These are phyloP conservation scores for Xestia sexstrigata DNA, from an alignment of 2,888 invertebrate species.

Conservation along the genomic window DNA sequence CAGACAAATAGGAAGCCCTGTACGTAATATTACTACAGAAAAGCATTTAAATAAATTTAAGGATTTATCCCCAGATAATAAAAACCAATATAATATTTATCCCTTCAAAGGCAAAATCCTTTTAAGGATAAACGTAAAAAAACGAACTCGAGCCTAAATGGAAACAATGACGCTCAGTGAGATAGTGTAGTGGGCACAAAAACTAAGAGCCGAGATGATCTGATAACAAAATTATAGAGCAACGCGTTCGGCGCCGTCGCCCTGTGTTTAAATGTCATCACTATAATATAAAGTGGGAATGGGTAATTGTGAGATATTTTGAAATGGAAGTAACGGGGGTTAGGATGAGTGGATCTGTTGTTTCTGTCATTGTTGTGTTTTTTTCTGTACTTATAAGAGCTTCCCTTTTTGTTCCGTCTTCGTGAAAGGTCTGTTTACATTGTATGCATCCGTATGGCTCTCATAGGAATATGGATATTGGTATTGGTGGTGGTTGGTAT, in stretches of 20 bases:
- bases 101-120: conserved; percentile 9
- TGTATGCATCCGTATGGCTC: background rate
- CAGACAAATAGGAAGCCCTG: background rate
- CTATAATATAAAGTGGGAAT: conserved; percentile 60
- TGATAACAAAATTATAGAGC: conserved; percentile 83
- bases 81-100: conserved; percentile 14
- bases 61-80: background rate
- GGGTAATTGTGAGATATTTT: conserved; percentile 60
- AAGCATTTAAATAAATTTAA: background rate
- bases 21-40: background rate
- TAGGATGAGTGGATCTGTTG: conserved; percentile 2
- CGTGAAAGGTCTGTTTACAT: fast-evolving
- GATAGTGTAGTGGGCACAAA: conserved; percentile 77
- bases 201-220: conserved; percentile 79
- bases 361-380: conserved; percentile 3
- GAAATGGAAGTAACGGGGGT: conserved; percentile 44
- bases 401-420: background rate
- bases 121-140: conserved; percentile 49
- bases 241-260: conserved; percentile 59
- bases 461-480: background rate
- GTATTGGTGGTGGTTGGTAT: too few relatives aligned
- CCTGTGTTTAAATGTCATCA: conserved; percentile 67
- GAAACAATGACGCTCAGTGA: conserved; percentile 77
- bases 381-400: background rate
- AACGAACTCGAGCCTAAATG: conserved; percentile 65